Evolutionary conservation across 35 echinoderm and acorn worm genomes (phyloP), one percentile per base, ranked within the genome.

Genomic region (Hemicentrotus pulcherrimus): DNA sequence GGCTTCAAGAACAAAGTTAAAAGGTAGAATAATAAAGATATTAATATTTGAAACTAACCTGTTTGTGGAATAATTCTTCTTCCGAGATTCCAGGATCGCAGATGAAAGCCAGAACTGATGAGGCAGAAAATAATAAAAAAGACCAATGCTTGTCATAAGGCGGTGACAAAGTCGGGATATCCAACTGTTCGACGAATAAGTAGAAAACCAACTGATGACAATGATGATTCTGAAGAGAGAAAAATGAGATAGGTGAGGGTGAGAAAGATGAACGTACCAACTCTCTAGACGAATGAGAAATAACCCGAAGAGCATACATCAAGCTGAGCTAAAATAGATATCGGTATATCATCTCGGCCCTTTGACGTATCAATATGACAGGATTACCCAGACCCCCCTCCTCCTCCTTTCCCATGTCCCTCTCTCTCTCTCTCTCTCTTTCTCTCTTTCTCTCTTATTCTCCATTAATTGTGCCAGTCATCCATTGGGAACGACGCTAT

Each of bases 301-400:
- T n/a, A 78, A 78, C 22, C 28, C 65, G 24, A 28, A 78, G 65
- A 78, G 65, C 28, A 78, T 78, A 78, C 65, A 28, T 78, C 65
- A 78, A 78, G 22, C 28, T 78, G 65, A n/a, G 28, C 65, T 22
- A 78, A n/a, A 78, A 78, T 78, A 78, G 65, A 78, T 78, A 78
- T 5, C 65, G 24, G 65, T 78, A 78, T 28, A 30, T 78, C 65
- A 78, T 78, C 65, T 28, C 65, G 28, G 22, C 65, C 65, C 65
- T 78, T 78, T 78, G 65, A 78, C 65, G 65, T 78, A 78, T 78
- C 65, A 78, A 78, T 78, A 78, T 78, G 65, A 78, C 65, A 78
- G 28, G 65, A 78, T 78, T 78, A n/a, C 28, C 19, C 8, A 15
- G 15, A 22, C 65, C 65, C 65, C 65, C 28, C 28, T 18, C 65